Evolutionary conservation across 2,797 vertebrate species (phyloP).

Genomic region (Myripristis murdjan): DNA sequence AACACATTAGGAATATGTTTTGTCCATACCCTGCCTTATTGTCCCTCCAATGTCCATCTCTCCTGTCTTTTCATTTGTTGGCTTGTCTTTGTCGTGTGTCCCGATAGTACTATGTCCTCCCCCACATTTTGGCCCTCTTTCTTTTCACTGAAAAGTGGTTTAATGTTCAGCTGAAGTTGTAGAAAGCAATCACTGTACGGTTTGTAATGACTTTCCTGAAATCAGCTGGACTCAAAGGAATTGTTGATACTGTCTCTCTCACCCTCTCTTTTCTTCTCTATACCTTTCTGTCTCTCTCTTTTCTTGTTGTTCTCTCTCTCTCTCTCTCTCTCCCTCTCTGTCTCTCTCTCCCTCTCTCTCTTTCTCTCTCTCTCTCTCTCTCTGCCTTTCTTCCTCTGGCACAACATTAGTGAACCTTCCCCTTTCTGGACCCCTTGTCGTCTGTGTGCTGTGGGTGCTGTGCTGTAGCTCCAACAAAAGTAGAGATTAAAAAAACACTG

Average conservation of each 20-base stretch:
- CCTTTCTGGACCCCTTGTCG: slow-evolving; percentile 73
- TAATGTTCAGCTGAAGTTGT: slow-evolving; percentile 72
- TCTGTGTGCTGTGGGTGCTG: slow-evolving; percentile 87
- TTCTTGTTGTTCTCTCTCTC: slow-evolving; percentile 42
- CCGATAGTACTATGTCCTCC: slow-evolving; percentile 50
- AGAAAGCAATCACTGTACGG: slow-evolving; percentile 73
- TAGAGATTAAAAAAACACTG: slow-evolving; percentile 69
- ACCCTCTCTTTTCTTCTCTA: slow-evolving; percentile 26
- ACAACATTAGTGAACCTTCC: slow-evolving; percentile 78
- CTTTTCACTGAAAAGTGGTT: slow-evolving; percentile 60
- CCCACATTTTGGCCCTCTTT: slow-evolving; percentile 32
- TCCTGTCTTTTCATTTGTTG: slow-evolving; percentile 52
- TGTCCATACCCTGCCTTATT: slow-evolving; percentile 47
- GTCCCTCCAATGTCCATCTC: slow-evolving; percentile 27
- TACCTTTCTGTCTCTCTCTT: slow-evolving; percentile 22
- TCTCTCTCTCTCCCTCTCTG: too few relatives aligned
- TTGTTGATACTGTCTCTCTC: slow-evolving; percentile 61
- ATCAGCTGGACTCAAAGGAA: slow-evolving; percentile 69
- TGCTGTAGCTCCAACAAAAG: slow-evolving; percentile 85
- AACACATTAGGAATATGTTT: slow-evolving; percentile 53
- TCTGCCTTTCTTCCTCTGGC: slow-evolving; percentile 77
- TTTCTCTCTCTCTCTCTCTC: too few relatives aligned
- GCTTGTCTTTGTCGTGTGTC: slow-evolving; percentile 53
- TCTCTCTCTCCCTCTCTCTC: too few relatives aligned
- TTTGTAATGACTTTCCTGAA: slow-evolving; percentile 62